These are phyloP conservation scores for Rhopalosiphum padi DNA, from an alignment of 1,140 invertebrate genomes.

Conservation along the genomic window DNA sequence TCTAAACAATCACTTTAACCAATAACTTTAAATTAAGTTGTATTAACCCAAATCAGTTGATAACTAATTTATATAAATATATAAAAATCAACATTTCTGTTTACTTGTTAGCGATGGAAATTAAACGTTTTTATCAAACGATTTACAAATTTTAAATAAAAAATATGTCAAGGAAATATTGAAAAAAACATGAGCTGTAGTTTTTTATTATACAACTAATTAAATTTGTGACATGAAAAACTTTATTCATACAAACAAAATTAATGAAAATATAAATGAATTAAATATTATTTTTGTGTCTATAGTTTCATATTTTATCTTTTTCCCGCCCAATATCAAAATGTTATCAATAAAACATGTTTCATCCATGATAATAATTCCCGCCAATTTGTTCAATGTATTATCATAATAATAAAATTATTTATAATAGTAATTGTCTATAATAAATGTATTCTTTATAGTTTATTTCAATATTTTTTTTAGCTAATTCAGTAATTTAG, in stretches of 20 bases:
- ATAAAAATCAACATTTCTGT: not conserved
- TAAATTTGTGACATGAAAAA: too few relatives aligned
- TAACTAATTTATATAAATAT: not conserved
- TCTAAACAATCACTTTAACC: not conserved
- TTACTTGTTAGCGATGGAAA: too few relatives aligned
- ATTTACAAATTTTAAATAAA: too few relatives aligned
- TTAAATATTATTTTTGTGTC: too few relatives aligned
- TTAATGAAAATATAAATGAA: too few relatives aligned
- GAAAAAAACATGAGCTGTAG: too few relatives aligned
- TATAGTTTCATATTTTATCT: not conserved
- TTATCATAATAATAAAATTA: constrained; percentile 26
- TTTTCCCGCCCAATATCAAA: not conserved
- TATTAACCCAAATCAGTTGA: not conserved
- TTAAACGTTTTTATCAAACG: too few relatives aligned
- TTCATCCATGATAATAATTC: constrained; percentile 25
- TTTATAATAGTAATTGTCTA: not conserved
- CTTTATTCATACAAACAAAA: too few relatives aligned
- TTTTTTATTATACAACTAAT: too few relatives aligned
- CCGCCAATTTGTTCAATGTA: constrained; percentile 42
- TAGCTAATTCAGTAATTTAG: too few relatives aligned
- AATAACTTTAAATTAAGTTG: not conserved
- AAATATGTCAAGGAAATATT: too few relatives aligned
- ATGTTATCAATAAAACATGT: not conserved
- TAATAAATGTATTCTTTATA: not conserved
- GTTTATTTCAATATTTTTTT: not conserved